Evolutionary conservation across 2,113 vertebrate species (phyloP).

Genomic region (Mustelus asterias): DNA sequence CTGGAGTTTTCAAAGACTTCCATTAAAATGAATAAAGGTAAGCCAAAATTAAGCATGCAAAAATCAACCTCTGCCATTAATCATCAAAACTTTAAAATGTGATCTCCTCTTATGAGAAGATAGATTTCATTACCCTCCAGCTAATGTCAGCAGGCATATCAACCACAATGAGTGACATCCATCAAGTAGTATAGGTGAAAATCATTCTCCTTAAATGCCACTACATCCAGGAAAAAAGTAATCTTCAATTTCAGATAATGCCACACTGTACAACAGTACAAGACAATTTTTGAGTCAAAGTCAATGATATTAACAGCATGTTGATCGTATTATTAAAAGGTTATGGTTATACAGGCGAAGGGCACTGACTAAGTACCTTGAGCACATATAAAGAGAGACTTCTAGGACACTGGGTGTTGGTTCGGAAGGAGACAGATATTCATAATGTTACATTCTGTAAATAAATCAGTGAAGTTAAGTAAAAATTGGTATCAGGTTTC

Average conservation of each 20-base stretch:
- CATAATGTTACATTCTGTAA: too few species aligned
- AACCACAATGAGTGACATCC: neutral
- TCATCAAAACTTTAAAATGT: neutral
- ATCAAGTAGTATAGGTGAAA: neutral
- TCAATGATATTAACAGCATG: neutral
- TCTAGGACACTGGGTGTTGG: too few species aligned
- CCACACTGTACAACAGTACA: neutral
- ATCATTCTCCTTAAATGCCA: neutral
- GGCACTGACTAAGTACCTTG: neutral
- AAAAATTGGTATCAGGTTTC: too few species aligned
- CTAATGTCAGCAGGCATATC: neutral
- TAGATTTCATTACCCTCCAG: neutral
- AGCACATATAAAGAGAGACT: neutral
- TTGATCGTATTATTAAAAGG: neutral
- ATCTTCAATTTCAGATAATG: neutral
- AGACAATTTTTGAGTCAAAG: neutral
- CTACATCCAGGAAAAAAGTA: neutral
- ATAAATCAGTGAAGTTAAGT: too few species aligned
- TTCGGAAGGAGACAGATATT: too few species aligned
- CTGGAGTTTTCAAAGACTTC: constrained; percentile 24
- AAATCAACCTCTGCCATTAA: neutral
- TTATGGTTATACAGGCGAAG: neutral
- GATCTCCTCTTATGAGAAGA: neutral
- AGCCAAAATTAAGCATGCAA: neutral
- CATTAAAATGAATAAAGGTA: constrained; percentile 8